Percentiles rank a stretch among this genome's conserved stretches.
Conservation (phyloP, 2,888 invertebrate genomes). For the Eristalis arbustorum region DNA sequence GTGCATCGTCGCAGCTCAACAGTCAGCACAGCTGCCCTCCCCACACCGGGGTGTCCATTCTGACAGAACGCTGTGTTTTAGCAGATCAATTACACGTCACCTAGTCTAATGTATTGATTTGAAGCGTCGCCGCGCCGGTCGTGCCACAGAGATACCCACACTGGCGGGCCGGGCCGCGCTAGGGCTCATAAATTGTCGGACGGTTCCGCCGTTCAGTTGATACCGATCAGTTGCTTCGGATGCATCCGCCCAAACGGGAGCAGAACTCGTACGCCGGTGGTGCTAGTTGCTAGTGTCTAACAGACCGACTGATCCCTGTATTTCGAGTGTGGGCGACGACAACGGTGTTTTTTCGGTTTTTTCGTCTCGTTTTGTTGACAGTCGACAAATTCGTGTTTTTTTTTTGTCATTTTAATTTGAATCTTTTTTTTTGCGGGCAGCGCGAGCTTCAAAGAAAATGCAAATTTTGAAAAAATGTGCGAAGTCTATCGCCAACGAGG, state of each 20-base stretch:
- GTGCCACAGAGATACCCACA: slow-evolving; percentile 15
- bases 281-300: background rate
- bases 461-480: slow-evolving; percentile 75
- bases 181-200: slow-evolving; percentile 40
- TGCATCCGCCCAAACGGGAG: slow-evolving; percentile 32
- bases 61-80: slow-evolving; percentile 26
- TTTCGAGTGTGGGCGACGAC: background rate
- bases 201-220: slow-evolving; percentile 29
- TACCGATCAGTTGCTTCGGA: slow-evolving; percentile 60
- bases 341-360: background rate
- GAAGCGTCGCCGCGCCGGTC: slow-evolving; percentile 2
- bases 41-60: slow-evolving; percentile 1
- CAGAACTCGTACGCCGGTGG: background rate
- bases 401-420: background rate
- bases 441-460: slow-evolving; percentile 71
- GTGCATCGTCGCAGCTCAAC: background rate
- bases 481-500: slow-evolving; percentile 75
- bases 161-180: background rate
- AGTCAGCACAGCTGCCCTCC: background rate
- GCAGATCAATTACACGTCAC: slow-evolving; percentile 47
- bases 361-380: background rate
- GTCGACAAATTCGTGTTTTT: background rate
- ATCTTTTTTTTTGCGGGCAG: background rate
- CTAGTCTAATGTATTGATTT: slow-evolving; percentile 26
- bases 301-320: background rate